Conservation (phyloP, 2,797 vertebrate genomes). For the Neosilurus mollespiculum region DNA sequence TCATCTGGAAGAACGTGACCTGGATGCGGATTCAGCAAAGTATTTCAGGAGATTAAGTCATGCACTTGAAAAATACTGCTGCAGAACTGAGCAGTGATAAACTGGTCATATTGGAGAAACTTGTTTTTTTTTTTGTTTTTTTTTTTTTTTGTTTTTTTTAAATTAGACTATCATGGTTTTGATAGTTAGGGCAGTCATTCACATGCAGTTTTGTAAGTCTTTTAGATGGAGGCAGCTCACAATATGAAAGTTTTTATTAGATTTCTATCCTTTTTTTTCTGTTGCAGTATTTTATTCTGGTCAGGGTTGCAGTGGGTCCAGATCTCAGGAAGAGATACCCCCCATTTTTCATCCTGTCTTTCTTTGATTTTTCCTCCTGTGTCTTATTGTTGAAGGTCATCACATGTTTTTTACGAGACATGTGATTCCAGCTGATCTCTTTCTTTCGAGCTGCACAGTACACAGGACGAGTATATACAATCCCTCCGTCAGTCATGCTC, state of each 20-base stretch:
- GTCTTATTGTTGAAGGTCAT: no score
- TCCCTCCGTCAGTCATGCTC: no score
- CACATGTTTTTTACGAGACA: no score
- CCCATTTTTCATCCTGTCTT: no score
- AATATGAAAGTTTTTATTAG: background rate
- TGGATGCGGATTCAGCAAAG: background rate
- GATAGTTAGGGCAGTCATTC: background rate
- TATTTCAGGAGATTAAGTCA: background rate
- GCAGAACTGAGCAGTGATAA: background rate
- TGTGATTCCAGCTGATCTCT: no score
- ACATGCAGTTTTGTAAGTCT: background rate
- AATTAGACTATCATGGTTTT: background rate
- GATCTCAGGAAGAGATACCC: background rate
- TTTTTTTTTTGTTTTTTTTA: background rate
- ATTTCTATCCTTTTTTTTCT: background rate
- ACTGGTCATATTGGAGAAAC: background rate
- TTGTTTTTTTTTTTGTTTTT: background rate
- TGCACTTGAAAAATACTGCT: background rate
- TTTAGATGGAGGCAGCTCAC: background rate
- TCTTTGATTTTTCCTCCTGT: background rate
- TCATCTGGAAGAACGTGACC: background rate
- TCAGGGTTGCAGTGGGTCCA: background rate
- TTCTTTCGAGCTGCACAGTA: no score
- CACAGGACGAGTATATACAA: no score
- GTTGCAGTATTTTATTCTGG: background rate